These are phyloP conservation scores for Iselma pallidipennis DNA, from an alignment of 2,888 invertebrate genomes.

Conservation along the genomic window DNA sequence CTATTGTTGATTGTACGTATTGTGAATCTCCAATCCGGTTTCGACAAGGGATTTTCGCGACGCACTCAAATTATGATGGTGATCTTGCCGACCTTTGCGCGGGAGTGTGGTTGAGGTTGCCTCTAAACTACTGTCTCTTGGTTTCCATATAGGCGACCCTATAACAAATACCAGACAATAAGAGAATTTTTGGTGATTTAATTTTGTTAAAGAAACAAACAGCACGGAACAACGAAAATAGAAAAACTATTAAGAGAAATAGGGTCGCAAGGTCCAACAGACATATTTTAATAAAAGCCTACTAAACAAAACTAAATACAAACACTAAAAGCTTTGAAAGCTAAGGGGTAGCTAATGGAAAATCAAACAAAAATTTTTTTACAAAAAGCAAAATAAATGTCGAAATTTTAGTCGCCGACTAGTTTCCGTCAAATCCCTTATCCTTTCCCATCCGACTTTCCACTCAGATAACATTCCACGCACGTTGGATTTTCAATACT, in stretches of 20 bases:
- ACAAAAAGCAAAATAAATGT: conserved; percentile 19
- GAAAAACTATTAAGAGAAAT: conserved; percentile 24
- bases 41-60: conserved; percentile 64
- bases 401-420: conserved; percentile 35
- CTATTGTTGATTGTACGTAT: conserved; percentile 53
- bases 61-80: conserved; percentile 58
- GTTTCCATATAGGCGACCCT: conserved; percentile 99
- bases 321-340: conserved; percentile 31
- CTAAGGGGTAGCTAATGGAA: conserved; percentile 38
- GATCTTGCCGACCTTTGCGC: conserved; percentile 64
- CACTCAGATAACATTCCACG: conserved; percentile 73
- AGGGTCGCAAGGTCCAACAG: conserved; percentile 49
- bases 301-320: conserved; percentile 29
- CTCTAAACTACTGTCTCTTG: conserved; percentile 78
- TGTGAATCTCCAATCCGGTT: conserved; percentile 55
- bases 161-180: conserved; percentile 69
- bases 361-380: conserved; percentile 9
- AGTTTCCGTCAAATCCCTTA: no score
- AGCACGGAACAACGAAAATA: conserved; percentile 9
- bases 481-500: conserved; percentile 73
- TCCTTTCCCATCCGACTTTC: conserved; percentile 58
- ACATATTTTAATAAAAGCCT: conserved; percentile 37
- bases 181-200: conserved; percentile 34
- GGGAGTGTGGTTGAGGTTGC: conserved; percentile 64
- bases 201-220: conserved; percentile 6